phyloP scores from a whole-genome alignment of 2,888 invertebrate species.

The Andrena chrysosceles region DNA sequence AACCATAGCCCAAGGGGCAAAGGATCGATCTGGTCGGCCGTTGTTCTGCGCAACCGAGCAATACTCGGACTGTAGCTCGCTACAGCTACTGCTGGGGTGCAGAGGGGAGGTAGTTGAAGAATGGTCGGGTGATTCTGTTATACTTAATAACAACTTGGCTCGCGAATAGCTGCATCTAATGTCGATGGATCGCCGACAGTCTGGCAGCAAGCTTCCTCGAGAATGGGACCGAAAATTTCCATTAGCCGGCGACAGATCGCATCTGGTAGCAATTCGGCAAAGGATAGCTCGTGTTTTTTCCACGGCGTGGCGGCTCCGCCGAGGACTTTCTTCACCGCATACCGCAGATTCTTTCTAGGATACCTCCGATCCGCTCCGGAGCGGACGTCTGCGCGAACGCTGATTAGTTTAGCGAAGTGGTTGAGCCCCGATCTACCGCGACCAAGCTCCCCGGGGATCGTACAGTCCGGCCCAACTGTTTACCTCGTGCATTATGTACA shows the following conservation, averaged over 20 bases:
- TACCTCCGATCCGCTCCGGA: conserved; percentile 3
- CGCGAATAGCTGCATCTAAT: no score
- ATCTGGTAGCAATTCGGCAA: neutral
- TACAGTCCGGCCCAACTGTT: conserved; percentile 44
- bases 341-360: conserved; percentile 5
- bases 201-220: neutral
- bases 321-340: conserved; percentile 14
- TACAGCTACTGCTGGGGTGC: neutral
- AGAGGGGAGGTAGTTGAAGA: no score
- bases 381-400: conserved; percentile 62
- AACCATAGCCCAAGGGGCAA: neutral
- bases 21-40: neutral
- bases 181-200: no score
- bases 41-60: neutral
- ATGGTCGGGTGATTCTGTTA: no score
- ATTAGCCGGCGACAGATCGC: neutral
- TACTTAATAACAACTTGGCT: no score
- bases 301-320: neutral
- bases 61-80: neutral
- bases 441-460: conserved; percentile 38
- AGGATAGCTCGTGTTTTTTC: neutral
- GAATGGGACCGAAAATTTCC: neutral
- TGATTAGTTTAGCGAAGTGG: conserved; percentile 78
- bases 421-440: conserved; percentile 68
- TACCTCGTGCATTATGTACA: conserved; percentile 33